Evolutionary conservation across 1,140 invertebrate species (phyloP).

Genomic region (Araneus ventricosus): DNA sequence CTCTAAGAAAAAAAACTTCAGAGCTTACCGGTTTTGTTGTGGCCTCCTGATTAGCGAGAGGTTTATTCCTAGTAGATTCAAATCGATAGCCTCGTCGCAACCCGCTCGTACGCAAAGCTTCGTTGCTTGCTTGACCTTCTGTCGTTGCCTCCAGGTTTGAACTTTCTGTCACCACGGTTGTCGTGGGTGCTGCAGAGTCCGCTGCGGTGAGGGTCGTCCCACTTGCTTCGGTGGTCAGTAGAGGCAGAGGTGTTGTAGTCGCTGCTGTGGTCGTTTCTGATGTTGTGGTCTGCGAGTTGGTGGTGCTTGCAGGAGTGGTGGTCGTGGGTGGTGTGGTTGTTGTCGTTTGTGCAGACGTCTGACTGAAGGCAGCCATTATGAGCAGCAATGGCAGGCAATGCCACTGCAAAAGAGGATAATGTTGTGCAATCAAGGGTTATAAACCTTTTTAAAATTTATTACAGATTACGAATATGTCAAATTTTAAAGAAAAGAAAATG

Average conservation of each 20-base stretch:
- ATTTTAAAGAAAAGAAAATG: no score
- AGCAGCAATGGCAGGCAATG: background rate
- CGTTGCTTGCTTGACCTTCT: constrained; percentile 31
- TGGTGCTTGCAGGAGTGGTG: background rate
- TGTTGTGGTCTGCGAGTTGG: background rate
- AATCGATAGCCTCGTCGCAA: constrained; percentile 26
- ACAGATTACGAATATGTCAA: no score
- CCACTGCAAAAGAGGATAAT: background rate
- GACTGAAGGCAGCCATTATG: background rate
- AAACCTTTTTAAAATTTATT: no score
- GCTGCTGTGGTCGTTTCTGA: background rate
- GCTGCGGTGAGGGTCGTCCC: constrained; percentile 27
- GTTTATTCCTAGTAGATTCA: constrained; percentile 55
- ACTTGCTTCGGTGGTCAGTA: background rate
- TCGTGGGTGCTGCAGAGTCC: constrained; percentile 46
- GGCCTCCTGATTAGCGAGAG: constrained; percentile 40
- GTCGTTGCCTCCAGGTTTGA: constrained; percentile 30
- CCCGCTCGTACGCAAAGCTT: constrained; percentile 22
- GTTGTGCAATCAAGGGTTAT: background rate
- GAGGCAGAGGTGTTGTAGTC: background rate
- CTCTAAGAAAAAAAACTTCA: no score
- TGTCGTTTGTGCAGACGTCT: constrained; percentile 1
- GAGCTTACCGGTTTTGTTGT: background rate
- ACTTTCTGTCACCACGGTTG: constrained; percentile 22
- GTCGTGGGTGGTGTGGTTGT: background rate